Base-by-base conservation (phyloP, 2,888 invertebrate genomes). In the Petrolisthes cinctipes region DNA sequence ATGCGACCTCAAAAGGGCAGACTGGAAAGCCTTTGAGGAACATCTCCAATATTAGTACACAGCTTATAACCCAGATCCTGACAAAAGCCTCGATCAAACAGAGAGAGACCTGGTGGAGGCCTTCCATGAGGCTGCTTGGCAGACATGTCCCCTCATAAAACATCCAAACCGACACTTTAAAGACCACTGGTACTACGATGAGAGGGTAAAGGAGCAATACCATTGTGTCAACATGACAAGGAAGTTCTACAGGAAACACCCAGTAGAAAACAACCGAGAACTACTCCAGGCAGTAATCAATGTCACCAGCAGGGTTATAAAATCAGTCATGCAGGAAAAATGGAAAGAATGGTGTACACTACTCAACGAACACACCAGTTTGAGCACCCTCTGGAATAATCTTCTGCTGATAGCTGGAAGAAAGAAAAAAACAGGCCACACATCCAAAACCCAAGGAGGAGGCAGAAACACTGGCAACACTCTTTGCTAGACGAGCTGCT, bases 121-220 rank as follows among this genome's bases (percentile, higher is more conserved):
- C 14, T n/a, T 71, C 14, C 71, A 71, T n/a, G 20, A 20, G 20
- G 71, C 71, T n/a, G 71, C 71, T 1, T 17, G 20, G 6, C 6
- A n/a, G 20, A 20, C 71, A 17, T 71, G 71, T 20, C 71, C 71
- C 6, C 71, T n/a, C 5, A 71, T n/a, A n/a, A 71, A 20, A n/a
- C 11, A 71, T 71, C n/a, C 6, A 14, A n/a, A 71, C 71, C 14
- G 20, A n/a, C 14, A 17, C 14, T 71, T 5, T 20, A 71, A 71
- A 20, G 80, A 80, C 57, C 51, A 51, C 37, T 57, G 80, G 80
- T 80, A 37, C 20, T 80, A 80, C 57, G 6, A 54, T 20, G 9
- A 56, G 80, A 20, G 57, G 17, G 4, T 71, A n/a, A 17, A 20
- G 7, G 4, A n/a, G 20, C 71, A n/a, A 20, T 71, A 71, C 20